These are phyloP conservation scores for Mohoua ochrocephala DNA, from an alignment of 2,113 vertebrate genomes.

Conservation along the genomic window DNA sequence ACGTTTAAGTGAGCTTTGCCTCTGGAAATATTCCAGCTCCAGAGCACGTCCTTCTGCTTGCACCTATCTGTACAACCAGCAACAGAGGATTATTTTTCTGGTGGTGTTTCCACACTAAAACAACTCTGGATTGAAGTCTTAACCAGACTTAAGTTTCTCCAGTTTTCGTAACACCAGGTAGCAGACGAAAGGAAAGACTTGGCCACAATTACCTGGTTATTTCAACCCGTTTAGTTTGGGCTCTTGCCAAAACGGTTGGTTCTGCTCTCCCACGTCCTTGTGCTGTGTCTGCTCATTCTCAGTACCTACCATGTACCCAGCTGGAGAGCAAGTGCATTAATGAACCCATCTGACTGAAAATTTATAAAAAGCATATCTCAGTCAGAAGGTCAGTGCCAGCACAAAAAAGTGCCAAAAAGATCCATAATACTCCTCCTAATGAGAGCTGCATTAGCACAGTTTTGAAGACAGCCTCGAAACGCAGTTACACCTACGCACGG, in stretches of 20 bases:
- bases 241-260: neutral
- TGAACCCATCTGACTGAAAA: neutral
- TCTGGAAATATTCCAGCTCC: neutral
- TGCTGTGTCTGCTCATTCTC: neutral
- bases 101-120: neutral
- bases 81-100: neutral
- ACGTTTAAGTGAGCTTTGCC: neutral
- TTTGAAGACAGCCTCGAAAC: neutral
- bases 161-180: neutral
- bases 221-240: neutral
- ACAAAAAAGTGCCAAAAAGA: neutral
- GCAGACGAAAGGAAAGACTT: neutral
- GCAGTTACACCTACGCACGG: accelerated
- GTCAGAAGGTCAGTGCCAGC: neutral
- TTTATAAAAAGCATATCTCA: neutral
- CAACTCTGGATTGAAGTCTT: neutral
- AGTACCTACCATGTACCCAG: neutral
- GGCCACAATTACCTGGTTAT: neutral
- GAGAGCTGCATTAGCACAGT: neutral
- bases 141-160: neutral
- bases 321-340: neutral
- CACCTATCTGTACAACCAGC: neutral
- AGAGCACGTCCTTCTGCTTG: neutral
- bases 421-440: neutral
- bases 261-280: neutral